phyloP scores from a whole-genome alignment of 2,113 vertebrate genomes.

The Polyodon spathula region DNA sequence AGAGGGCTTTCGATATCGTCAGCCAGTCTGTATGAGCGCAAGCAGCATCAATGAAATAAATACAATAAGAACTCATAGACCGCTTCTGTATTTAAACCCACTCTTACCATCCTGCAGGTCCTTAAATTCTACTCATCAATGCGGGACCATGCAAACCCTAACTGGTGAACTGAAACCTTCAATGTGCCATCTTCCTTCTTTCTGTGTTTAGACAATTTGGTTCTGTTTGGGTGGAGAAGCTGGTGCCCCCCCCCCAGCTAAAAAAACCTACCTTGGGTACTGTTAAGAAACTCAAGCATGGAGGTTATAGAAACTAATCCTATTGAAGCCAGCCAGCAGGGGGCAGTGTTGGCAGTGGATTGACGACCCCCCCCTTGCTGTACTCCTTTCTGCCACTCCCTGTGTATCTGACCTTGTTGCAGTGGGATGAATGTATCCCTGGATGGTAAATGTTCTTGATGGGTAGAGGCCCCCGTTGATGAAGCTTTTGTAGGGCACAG shows the following conservation, averaged over 20 bases:
- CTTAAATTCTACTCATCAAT: too few species aligned
- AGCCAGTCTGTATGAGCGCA: too few species aligned
- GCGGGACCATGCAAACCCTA: too few species aligned
- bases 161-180: constrained; percentile 50
- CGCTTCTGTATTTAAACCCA: background rate
- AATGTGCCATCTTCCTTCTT: too few species aligned
- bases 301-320: too few species aligned
- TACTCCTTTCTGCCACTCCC: background rate
- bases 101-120: background rate
- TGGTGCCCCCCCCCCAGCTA: too few species aligned
- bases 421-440: constrained; percentile 37
- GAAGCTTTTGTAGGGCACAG: constrained; percentile 44
- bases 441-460: constrained; percentile 50
- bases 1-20: too few species aligned
- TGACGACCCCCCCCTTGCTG: background rate
- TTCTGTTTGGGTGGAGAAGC: too few species aligned
- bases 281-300: too few species aligned
- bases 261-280: too few species aligned
- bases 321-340: too few species aligned
- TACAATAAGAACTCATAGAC: background rate
- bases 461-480: constrained; percentile 54
- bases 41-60: background rate
- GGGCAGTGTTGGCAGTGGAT: background rate
- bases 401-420: constrained; percentile 48
- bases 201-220: background rate